Conservation (phyloP, 2,888 invertebrate genomes). For the Cantharis rufa region DNA sequence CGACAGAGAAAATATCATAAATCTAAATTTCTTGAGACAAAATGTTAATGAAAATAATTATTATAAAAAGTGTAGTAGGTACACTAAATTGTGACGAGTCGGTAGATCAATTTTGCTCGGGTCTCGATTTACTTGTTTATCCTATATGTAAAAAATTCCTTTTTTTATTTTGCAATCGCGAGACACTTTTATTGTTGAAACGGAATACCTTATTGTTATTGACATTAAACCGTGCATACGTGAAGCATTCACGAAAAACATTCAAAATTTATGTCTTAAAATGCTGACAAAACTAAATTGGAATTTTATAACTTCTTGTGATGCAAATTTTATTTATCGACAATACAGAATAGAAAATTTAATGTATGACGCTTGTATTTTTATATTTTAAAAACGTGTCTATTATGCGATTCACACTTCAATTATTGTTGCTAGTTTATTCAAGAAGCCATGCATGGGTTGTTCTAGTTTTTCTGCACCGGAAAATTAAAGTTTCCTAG, state of each 20-base stretch:
- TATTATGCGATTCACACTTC: neutral
- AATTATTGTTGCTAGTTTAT: neutral
- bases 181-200: neutral
- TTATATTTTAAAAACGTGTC: neutral
- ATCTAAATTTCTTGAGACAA: neutral
- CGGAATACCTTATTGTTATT: neutral
- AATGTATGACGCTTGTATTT: neutral
- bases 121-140: neutral
- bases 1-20: neutral
- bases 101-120: neutral
- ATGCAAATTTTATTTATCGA: neutral
- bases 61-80: too few species aligned
- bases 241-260: neutral
- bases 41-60: too few species aligned
- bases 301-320: neutral
- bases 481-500: neutral
- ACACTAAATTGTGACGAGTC: too few species aligned
- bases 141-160: neutral
- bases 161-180: neutral
- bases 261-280: neutral
- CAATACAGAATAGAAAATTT: neutral
- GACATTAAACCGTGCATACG: neutral
- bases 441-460: neutral
- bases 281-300: neutral
- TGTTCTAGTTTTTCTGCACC: neutral